Percentiles rank a stretch among this genome's conserved stretches.
Evolutionary conservation across 2,888 invertebrate genomes (phyloP).

Genomic region (Tinea trinotella): DNA sequence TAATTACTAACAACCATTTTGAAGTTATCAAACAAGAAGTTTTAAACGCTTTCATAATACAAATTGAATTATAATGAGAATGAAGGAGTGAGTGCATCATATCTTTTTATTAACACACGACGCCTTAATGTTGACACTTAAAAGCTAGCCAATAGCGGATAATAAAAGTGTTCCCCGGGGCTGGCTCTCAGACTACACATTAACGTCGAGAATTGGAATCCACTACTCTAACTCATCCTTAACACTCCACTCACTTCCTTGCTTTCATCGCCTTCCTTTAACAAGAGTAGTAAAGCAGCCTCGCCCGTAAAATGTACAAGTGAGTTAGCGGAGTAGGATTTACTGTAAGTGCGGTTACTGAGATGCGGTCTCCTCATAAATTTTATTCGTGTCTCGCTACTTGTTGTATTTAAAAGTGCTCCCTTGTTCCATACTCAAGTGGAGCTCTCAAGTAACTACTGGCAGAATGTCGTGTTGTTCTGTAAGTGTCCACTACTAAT

Average conservation of each 20-base stretch:
- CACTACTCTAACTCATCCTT: constrained; percentile 9
- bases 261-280: neutral
- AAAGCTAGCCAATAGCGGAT: constrained; percentile 43
- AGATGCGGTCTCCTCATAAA: constrained; percentile 18
- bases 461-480: neutral
- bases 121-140: constrained; percentile 44
- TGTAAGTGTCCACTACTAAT: neutral
- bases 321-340: constrained; percentile 17
- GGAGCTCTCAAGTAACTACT: constrained; percentile 2
- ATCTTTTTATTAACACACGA: constrained; percentile 6
- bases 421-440: constrained; percentile 11
- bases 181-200: constrained; percentile 19
- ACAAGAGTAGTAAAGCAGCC: constrained; percentile 1
- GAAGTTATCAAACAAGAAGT: neutral
- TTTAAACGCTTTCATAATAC: neutral
- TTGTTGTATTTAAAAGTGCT: constrained; percentile 14
- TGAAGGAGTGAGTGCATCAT: too few relatives aligned
- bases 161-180: constrained; percentile 44
- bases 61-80: too few relatives aligned
- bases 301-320: constrained; percentile 2
- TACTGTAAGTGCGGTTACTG: constrained; percentile 18
- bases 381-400: constrained; percentile 17
- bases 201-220: constrained; percentile 9
- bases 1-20: neutral
- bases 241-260: neutral